Evolutionary conservation across 64 coral and sea anemone species (phyloP).

Genomic region (Platygyra sinensis): DNA sequence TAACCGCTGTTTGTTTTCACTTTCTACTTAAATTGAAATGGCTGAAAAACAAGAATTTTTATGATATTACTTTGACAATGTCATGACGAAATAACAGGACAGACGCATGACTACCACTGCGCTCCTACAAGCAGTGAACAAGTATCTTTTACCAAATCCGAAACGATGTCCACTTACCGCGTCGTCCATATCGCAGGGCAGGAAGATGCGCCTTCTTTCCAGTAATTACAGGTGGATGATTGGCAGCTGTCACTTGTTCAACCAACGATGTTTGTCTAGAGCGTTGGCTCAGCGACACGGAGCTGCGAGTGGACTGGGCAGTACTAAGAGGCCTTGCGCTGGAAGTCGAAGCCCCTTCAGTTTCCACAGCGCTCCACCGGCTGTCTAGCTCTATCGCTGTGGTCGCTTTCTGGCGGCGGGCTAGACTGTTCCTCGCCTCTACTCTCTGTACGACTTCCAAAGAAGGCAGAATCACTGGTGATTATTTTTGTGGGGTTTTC

Average conservation of each 20-base stretch:
- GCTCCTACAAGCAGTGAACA: no score
- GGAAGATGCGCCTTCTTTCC: conserved; percentile 1
- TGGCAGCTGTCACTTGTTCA: background rate
- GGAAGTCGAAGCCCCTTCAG: conserved; percentile 25
- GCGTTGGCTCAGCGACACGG: background rate
- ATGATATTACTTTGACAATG: no score
- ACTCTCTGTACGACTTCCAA: background rate
- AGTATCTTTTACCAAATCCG: no score
- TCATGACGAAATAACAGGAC: no score
- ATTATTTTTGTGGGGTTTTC: background rate
- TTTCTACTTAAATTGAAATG: no score
- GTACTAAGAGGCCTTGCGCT: conserved; percentile 39
- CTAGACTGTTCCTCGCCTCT: conserved; percentile 18
- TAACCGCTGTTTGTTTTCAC: no score
- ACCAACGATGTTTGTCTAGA: background rate
- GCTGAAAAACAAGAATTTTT: no score
- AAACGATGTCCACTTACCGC: background rate
- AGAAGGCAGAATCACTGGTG: conserved; percentile 32
- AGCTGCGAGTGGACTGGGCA: conserved; percentile 4
- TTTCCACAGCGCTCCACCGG: conserved; percentile 19
- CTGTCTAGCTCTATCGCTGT: conserved; percentile 41
- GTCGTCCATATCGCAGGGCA: background rate
- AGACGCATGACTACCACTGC: no score
- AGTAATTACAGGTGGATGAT: background rate
- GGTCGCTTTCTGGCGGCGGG: conserved; percentile 49